A percentile compares a stretch with the other conserved stretches of the same genome.
Evolutionary conservation across 2,113 vertebrate species (phyloP).

Genomic region (Gobio gobio): DNA sequence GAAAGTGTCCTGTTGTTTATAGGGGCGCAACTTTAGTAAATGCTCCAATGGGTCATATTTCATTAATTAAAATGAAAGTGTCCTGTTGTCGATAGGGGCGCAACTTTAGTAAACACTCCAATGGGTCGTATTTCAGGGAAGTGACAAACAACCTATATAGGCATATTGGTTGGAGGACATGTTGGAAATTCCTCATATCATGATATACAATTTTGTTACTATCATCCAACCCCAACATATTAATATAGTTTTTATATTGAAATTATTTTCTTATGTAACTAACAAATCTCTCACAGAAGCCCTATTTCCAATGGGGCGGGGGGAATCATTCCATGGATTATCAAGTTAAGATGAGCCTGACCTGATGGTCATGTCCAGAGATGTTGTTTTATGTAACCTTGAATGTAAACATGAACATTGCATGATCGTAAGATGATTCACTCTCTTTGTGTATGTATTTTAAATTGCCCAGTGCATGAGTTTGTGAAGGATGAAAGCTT

Average conservation of each 20-base stretch:
- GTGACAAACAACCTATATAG: too few relatives aligned
- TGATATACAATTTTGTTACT: background rate
- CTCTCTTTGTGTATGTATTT: background rate
- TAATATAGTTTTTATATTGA: background rate
- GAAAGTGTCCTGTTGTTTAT: too few relatives aligned
- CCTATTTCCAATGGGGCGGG: background rate
- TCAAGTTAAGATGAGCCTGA: background rate
- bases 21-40: too few relatives aligned
- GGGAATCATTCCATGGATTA: background rate
- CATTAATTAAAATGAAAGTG: too few relatives aligned
- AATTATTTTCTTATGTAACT: background rate
- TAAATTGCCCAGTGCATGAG: background rate
- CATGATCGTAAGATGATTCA: background rate
- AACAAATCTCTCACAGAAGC: background rate
- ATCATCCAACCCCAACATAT: background rate
- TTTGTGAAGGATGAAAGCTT: conserved; percentile 20
- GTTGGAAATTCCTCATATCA: background rate
- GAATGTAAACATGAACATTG: background rate
- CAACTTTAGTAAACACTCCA: too few relatives aligned
- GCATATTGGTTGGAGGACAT: too few relatives aligned
- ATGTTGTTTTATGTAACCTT: background rate
- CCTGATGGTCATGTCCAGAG: background rate
- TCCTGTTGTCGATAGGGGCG: too few relatives aligned
- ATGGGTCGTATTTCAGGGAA: too few relatives aligned
- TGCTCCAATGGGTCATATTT: too few relatives aligned